These are phyloP conservation scores for Muscicapa comitata DNA, from an alignment of 2,797 vertebrate species.

Conservation along the genomic window DNA sequence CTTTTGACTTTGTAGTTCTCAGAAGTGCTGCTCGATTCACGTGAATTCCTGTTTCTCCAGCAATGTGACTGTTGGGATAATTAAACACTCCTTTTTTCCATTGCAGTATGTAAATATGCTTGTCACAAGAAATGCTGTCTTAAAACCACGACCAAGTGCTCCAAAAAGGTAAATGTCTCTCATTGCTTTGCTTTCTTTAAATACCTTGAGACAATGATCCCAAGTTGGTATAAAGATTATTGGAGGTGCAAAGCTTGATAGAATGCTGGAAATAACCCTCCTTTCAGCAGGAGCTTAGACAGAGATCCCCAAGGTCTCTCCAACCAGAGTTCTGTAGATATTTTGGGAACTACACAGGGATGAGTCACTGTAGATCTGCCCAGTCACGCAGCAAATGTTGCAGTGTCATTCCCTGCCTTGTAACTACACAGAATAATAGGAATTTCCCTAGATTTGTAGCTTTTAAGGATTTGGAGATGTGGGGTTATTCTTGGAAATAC, in stretches of 20 bases:
- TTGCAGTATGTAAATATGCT: constrained; percentile 94
- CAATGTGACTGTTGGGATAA: background rate
- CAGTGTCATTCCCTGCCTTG: background rate
- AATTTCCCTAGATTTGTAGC: background rate
- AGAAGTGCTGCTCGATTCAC: background rate
- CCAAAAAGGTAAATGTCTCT: constrained; percentile 88
- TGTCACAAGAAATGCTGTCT: constrained; percentile 98
- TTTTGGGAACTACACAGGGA: background rate
- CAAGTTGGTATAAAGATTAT: background rate
- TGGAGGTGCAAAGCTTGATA: background rate
- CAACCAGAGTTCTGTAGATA: background rate
- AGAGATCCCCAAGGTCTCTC: background rate
- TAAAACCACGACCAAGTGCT: constrained; percentile 91
- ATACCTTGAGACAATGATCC: background rate
- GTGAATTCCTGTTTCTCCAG: background rate
- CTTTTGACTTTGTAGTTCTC: background rate
- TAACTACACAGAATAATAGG: background rate
- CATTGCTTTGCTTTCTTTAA: background rate
- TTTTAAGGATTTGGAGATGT: background rate
- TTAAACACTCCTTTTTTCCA: background rate
- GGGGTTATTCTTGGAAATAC: background rate
- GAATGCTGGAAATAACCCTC: background rate
- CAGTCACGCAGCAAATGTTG: background rate
- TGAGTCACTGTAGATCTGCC: background rate
- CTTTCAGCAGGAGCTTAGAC: background rate